phyloP scores from a whole-genome alignment of 2,113 vertebrate genomes.

The Oncorhynchus mykiss region DNA sequence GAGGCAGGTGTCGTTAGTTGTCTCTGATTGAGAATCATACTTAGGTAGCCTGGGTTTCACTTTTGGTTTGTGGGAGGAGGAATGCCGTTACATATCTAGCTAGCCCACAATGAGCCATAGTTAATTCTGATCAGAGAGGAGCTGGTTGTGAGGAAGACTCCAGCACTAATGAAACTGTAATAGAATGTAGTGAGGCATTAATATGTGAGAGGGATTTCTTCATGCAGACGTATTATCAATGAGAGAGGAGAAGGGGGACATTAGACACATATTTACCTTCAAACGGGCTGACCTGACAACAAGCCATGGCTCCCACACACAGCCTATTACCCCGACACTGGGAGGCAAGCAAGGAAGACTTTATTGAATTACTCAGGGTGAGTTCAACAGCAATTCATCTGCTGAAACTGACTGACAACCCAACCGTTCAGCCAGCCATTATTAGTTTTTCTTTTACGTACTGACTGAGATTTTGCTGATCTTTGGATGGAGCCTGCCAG shows the following conservation, averaged over 20 bases:
- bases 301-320: slow-evolving; percentile 18
- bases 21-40: too few species aligned
- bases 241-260: slow-evolving; percentile 43
- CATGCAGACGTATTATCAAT: slow-evolving; percentile 46
- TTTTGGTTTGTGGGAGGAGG: too few species aligned
- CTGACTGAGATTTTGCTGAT: too few species aligned
- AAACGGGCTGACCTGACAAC: slow-evolving; percentile 31
- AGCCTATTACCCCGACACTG: slow-evolving; percentile 14
- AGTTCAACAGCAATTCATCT: slow-evolving; percentile 59
- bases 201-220: slow-evolving; percentile 55
- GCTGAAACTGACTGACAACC: neutral
- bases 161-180: slow-evolving; percentile 53
- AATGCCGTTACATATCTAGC: too few species aligned
- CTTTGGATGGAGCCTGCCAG: too few species aligned
- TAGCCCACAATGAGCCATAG: too few species aligned
- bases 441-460: too few species aligned
- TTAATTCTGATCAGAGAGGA: too few species aligned
- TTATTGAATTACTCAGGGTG: slow-evolving; percentile 63
- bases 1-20: too few species aligned
- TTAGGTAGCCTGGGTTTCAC: too few species aligned
- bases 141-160: slow-evolving; percentile 23
- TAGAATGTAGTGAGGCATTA: slow-evolving; percentile 63
- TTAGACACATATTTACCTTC: slow-evolving; percentile 54
- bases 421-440: too few species aligned
- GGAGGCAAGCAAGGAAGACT: slow-evolving; percentile 32